Evolutionary conservation across 2,113 vertebrate species (phyloP), one percentile per base, ranked within the genome.

Genomic region (Lasiurus borealis): DNA sequence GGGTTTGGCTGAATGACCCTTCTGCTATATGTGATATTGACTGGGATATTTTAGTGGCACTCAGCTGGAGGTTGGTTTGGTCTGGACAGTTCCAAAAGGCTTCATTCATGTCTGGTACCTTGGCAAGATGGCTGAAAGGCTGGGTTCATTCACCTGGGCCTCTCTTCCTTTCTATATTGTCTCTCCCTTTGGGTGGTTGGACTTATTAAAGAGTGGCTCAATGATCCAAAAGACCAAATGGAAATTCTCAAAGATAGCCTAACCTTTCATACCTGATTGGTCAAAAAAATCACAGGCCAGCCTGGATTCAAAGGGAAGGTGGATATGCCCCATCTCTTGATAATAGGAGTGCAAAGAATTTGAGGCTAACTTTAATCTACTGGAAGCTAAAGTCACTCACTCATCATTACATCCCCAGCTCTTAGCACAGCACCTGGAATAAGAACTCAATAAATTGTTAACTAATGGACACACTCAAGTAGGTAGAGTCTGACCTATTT

Each of bases 381-480:
- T 59, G 54, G 29, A 83, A 34, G 75, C 14, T 80, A 81, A 85
- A 83, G 14, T 89, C 21, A 85, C 44, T 95, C 14, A 25, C 31
- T 92, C 11, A 72, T 6, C 1, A 44, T 72, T 87, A 8, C 29
- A 59, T 93, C 27, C 44, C n/a, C 46, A 71, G 64, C 2, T 52
- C 8, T 34, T 80, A 88, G 29, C 72, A 77, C 2, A 75, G 78
- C 7, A 57, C 44, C 27, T 92, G 68, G 57, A 5, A 76, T 21
- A 18, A 73, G 34, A 85, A 62, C 48, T 77, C 23, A 95, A 46
- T 88, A 57, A 48, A 72, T n/a, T 93, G 21, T 93, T 81, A 89
- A 81, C 25, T 59, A 59, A 31, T 23, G 48, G n/a, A 94, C 57
- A 78, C 18, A 78, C 14, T 80, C 23, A 82, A 21, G 31, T 27